Conservation (phyloP, 1,140 invertebrate species). For the Aphelinus certus region DNA sequence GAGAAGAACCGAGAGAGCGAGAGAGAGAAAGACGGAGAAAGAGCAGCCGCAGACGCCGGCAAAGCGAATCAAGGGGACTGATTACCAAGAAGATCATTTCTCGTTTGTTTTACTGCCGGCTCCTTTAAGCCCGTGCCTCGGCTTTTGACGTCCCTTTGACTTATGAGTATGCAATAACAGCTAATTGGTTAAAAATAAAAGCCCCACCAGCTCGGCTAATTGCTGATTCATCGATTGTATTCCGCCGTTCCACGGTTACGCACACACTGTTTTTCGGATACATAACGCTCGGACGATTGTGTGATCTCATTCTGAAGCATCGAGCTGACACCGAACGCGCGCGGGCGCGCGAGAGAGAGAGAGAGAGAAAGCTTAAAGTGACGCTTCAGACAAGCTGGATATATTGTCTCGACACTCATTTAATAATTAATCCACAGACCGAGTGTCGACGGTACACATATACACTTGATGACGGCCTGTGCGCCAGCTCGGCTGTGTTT, state of each 20-base stretch:
- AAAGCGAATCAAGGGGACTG: conserved; percentile 32
- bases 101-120: conserved; percentile 25
- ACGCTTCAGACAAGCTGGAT: conserved; percentile 55
- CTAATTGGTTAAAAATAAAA: conserved; percentile 32
- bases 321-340: conserved; percentile 16
- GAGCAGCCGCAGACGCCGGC: conserved; percentile 30
- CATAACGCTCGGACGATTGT: not conserved
- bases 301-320: conserved; percentile 27
- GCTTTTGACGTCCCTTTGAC: not conserved
- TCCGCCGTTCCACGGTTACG: not conserved
- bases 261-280: not conserved
- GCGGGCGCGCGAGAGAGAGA: not conserved
- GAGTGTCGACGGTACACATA: conserved; percentile 23
- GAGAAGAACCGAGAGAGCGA: conserved; percentile 28
- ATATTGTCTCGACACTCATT: conserved; percentile 59
- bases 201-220: not conserved
- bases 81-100: conserved; percentile 36
- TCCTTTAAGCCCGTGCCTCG: not conserved
- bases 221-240: conserved; percentile 35
- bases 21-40: conserved; percentile 22
- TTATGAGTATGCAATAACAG: conserved; percentile 16
- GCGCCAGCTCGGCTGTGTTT: not conserved
- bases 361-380: not conserved
- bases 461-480: conserved; percentile 2
- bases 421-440: conserved; percentile 61